A percentile compares a stretch with the other conserved stretches of the same genome.
Evolutionary conservation across 2,797 vertebrate species (phyloP).

Genomic region (Sus cebifrons): DNA sequence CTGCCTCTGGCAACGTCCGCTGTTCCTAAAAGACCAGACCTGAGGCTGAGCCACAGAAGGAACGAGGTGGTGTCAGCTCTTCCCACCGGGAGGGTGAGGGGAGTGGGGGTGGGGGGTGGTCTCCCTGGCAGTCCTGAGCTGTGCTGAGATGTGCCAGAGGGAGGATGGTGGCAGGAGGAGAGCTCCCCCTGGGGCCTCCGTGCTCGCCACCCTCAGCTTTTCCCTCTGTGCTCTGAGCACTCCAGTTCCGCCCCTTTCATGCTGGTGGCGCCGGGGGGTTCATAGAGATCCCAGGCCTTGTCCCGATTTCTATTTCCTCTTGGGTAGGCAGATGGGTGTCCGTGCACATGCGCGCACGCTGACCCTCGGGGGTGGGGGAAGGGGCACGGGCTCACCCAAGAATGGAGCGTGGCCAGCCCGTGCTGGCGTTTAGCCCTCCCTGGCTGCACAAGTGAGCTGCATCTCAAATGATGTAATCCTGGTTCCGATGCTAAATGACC

Average conservation of each 20-base stretch:
- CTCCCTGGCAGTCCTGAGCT: neutral
- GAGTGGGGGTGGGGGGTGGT: neutral
- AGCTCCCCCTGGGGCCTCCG: neutral
- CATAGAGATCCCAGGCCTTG: neutral
- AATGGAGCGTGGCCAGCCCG: neutral
- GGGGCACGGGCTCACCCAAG: neutral
- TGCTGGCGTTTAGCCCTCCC: neutral
- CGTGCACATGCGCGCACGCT: accelerated
- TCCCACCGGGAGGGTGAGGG: neutral
- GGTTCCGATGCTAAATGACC: neutral
- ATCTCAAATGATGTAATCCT: neutral
- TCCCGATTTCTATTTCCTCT: neutral
- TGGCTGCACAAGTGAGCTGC: neutral
- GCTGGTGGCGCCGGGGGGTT: neutral
- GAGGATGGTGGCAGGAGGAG: neutral
- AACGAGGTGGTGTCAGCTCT: neutral
- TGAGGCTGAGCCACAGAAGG: neutral
- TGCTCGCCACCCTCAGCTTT: neutral
- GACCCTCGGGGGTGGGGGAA: neutral
- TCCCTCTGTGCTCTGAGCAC: neutral
- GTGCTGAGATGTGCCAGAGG: neutral
- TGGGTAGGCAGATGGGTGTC: neutral
- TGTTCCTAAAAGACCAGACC: neutral
- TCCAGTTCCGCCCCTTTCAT: neutral
- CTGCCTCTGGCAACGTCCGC: neutral